phyloP scores from a whole-genome alignment of 2,888 invertebrate species.

The Campoletis raptor region DNA sequence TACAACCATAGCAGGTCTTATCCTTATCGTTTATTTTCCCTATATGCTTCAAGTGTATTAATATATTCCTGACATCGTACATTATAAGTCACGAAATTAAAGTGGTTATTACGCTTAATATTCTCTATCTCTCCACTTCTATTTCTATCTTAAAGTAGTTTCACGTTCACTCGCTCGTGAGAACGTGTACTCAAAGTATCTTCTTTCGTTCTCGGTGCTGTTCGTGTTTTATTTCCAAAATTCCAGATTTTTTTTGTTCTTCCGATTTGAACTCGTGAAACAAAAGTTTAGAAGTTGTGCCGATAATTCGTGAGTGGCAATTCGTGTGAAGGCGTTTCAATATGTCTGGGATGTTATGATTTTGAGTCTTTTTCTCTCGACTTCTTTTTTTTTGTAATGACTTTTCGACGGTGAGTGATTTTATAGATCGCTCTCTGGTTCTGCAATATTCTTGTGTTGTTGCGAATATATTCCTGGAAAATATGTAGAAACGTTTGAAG shows the following conservation, averaged over 20 bases:
- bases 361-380: not conserved
- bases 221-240: not conserved
- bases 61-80: slow-evolving; percentile 31
- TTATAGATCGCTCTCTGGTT: too few relatives aligned
- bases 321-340: not conserved
- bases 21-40: slow-evolving; percentile 1
- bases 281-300: not conserved
- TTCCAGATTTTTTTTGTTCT: not conserved
- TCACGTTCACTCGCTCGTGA: slow-evolving; percentile 6
- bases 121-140: slow-evolving; percentile 33
- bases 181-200: not conserved
- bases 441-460: too few relatives aligned
- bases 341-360: not conserved
- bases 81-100: slow-evolving; percentile 31
- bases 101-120: slow-evolving; percentile 43
- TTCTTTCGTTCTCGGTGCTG: not conserved
- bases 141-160: slow-evolving; percentile 46
- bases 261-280: not conserved
- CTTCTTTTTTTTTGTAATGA: not conserved
- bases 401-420: not conserved
- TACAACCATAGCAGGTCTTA: not conserved
- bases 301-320: not conserved
- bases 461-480: slow-evolving; percentile 67
- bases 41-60: not conserved
- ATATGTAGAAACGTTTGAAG: slow-evolving; percentile 75